A percentile compares a stretch with the other conserved stretches of the same genome.
These are phyloP conservation scores for Sebastes oblongus DNA, from an alignment of 2,797 vertebrate genomes.

Conservation along the genomic window DNA sequence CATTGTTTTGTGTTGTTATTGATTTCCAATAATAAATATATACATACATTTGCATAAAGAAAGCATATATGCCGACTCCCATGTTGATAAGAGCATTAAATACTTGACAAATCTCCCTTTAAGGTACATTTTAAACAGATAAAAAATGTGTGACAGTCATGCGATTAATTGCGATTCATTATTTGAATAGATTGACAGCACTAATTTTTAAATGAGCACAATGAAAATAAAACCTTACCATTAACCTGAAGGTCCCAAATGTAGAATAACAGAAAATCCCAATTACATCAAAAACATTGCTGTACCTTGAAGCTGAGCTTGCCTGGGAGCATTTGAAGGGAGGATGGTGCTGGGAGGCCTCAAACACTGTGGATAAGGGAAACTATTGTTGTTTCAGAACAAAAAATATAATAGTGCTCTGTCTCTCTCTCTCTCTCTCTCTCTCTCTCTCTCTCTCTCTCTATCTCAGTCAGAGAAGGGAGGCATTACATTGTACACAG, in stretches of 20 bases:
- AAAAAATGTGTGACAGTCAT: no score
- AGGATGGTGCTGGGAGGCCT: conserved; percentile 65
- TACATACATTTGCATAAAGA: no score
- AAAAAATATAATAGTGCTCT: conserved; percentile 59
- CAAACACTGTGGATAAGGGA: conserved; percentile 66
- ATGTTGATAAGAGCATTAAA: no score
- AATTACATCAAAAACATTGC: conserved; percentile 9
- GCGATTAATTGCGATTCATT: no score
- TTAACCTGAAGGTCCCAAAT: conserved; percentile 14
- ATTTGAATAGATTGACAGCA: no score
- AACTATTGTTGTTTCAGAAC: conserved; percentile 73
- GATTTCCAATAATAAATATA: no score
- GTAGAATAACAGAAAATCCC: conserved; percentile 15
- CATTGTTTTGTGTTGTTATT: no score
- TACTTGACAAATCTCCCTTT: no score
- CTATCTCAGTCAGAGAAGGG: conserved; percentile 1
- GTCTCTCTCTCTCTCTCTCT: conserved; percentile 15
- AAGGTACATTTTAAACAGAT: no score
- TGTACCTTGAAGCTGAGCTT: conserved; percentile 39
- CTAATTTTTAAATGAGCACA: background rate
- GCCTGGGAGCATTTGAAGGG: conserved; percentile 32
- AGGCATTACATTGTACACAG: conserved; percentile 6
- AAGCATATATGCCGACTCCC: no score
- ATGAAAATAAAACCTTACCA: conserved; percentile 28
- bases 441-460: conserved; percentile 9